Conservation (phyloP, 2,797 vertebrate species). For the Valencia hispanica region DNA sequence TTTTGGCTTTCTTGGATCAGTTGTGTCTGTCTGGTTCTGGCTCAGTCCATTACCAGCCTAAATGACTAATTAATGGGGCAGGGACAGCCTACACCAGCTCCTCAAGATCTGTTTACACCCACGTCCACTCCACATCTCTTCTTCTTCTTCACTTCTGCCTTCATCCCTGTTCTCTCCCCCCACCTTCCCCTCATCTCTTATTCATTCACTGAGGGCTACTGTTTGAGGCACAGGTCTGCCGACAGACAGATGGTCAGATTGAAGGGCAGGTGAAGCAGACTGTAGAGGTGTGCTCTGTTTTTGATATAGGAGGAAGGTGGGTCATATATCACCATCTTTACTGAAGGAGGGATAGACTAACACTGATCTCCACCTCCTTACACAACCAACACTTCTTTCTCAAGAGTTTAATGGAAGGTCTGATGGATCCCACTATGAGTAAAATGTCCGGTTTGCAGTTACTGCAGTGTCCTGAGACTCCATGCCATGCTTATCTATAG, state of each 20-base stretch:
- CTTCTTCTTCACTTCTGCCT: conserved; percentile 56
- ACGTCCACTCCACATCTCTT: conserved; percentile 44
- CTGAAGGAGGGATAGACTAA: conserved; percentile 37
- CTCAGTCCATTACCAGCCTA: conserved; percentile 78
- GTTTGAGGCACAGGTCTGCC: conserved; percentile 73
- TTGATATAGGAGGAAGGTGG: conserved; percentile 14
- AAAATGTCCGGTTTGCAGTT: conserved; percentile 29
- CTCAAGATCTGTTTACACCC: conserved; percentile 77
- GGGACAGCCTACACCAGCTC: conserved; percentile 78
- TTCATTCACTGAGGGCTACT: conserved; percentile 71
- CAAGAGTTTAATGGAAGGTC: conserved; percentile 32
- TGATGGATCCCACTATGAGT: conserved; percentile 13
- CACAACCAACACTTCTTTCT: conserved; percentile 6
- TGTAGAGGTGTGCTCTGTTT: conserved; percentile 20
- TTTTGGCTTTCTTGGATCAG: conserved; percentile 57
- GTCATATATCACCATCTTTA: conserved; percentile 41
- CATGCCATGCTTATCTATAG: conserved; percentile 26
- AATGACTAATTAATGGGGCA: conserved; percentile 82
- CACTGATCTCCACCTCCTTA: conserved; percentile 32
- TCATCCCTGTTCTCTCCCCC: conserved; percentile 39
- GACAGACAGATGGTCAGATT: conserved; percentile 50
- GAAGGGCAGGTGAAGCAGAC: conserved; percentile 45
- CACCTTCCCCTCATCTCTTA: conserved; percentile 73
- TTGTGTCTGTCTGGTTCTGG: conserved; percentile 62
- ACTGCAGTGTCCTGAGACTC: conserved; percentile 58